Base-by-base conservation (phyloP, 2,113 vertebrate species). In the Dissostichus mawsoni region DNA sequence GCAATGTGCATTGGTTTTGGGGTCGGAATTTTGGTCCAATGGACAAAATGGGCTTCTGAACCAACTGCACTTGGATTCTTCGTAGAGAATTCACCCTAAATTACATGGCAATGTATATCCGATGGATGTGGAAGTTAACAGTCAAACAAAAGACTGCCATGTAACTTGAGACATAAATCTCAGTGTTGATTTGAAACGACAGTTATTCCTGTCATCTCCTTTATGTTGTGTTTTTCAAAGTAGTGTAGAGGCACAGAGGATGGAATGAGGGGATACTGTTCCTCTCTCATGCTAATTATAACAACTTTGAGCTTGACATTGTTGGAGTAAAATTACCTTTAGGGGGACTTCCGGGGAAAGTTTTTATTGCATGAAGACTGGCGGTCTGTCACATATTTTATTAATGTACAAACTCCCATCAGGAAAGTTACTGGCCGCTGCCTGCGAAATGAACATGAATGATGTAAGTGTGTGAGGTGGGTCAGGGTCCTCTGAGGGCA, bases 341-440 rank as follows among this genome's bases (percentile, higher is more conserved):
- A 25, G 52, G 29, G 52, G 11, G 5, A 55, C 44, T 78, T 77
- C n/a, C 36, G 18, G 29, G 29, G 36, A 25, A 70, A 71, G 17
- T 59, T 73, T 73, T 47, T 0, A 25, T 33, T 7, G 44, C 18
- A 45, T 64, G 18, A 47, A 2, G 12, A 72, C 50, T 0, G 0
- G 7, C 36, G 1, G 29, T 29, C 29, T 33, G 65, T 69, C 71
- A 23, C 25, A 52, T 8, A 25, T 57, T 72, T 78, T 12, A 3
- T 53, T 52, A 80, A 81, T 53, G 69, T 48, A 29, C 55, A 81
- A 85, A 75, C 25, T 76, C 76, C 80, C 62, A 33, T 79, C 72
- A 84, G 80, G 71, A 83, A 81, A 81, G 84, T 83, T 68, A 55
- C 69, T 13, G 45, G 12, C 70, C 76, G 52, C 74, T 52, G 69